These are phyloP conservation scores for Rhyacichthys aspro DNA, from an alignment of 2,797 vertebrate species.

Conservation along the genomic window DNA sequence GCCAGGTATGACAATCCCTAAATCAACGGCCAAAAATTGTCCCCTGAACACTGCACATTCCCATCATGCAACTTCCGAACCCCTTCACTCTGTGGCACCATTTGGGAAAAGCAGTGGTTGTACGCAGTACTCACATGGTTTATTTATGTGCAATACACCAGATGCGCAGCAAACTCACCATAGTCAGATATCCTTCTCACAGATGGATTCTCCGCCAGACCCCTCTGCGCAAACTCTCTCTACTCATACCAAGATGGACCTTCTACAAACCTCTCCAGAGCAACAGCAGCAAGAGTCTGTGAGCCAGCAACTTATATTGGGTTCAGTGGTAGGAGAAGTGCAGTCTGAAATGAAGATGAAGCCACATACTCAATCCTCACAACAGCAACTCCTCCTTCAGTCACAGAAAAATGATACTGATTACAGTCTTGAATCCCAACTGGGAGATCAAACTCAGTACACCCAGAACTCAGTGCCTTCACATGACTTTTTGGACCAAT, in stretches of 20 bases:
- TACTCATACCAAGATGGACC: slow-evolving; percentile 73
- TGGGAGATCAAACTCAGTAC: slow-evolving; percentile 66
- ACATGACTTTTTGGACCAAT: slow-evolving; percentile 79
- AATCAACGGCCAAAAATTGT: slow-evolving; percentile 72
- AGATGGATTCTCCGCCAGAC: slow-evolving; percentile 84
- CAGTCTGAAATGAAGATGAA: slow-evolving; percentile 64
- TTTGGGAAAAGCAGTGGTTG: slow-evolving; percentile 75
- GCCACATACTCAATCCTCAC: slow-evolving; percentile 77
- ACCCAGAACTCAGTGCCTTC: slow-evolving; percentile 78
- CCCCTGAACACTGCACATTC: slow-evolving; percentile 62
- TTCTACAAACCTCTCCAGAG: slow-evolving; percentile 63
- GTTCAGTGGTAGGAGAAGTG: slow-evolving; percentile 54
- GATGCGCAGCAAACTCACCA: slow-evolving; percentile 73
- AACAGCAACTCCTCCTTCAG: slow-evolving; percentile 84
- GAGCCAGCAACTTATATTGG: slow-evolving; percentile 70
- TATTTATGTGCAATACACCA: slow-evolving; percentile 78
- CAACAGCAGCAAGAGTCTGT: no score
- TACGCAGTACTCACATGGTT: slow-evolving; percentile 69
- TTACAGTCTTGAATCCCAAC: slow-evolving; percentile 69
- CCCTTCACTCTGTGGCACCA: slow-evolving; percentile 72
- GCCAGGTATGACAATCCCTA: slow-evolving; percentile 67
- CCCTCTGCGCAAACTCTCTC: slow-evolving; percentile 78
- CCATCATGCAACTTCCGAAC: slow-evolving; percentile 66
- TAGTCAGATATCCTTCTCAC: slow-evolving; percentile 76
- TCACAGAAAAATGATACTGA: slow-evolving; percentile 80